These are phyloP conservation scores for Aurelia sp. DNA, from an alignment of 30 jellyfish, hydroid and myxozoan genomes.

Conservation along the genomic window DNA sequence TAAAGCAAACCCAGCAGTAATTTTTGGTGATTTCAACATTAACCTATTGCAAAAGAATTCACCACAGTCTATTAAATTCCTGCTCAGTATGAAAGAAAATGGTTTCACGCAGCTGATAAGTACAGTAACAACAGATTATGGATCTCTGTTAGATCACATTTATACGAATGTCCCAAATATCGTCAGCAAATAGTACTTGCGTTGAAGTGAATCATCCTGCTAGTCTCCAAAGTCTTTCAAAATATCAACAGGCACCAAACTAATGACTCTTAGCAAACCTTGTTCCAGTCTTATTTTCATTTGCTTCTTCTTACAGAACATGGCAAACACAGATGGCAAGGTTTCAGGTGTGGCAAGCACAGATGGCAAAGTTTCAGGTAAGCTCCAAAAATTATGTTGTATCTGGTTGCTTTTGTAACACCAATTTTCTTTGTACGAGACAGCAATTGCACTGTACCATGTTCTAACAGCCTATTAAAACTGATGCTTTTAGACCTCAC, in stretches of 20 bases:
- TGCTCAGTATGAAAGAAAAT: not conserved
- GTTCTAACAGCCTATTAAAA: too few species aligned
- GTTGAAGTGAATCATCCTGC: not conserved
- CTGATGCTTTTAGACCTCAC: too few species aligned
- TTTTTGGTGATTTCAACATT: slow-evolving; percentile 32
- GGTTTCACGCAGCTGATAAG: slow-evolving; percentile 5
- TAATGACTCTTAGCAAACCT: not conserved
- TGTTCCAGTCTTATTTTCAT: not conserved
- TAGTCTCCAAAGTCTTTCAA: not conserved
- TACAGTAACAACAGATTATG: not conserved
- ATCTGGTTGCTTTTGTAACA: too few species aligned
- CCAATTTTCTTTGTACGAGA: too few species aligned
- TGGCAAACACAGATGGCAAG: not conserved
- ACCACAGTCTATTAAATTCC: not conserved
- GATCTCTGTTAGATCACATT: slow-evolving; percentile 6
- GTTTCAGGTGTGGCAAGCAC: not conserved
- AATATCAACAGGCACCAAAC: not conserved
- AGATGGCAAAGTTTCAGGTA: not conserved
- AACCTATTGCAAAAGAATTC: not conserved
- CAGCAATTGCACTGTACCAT: too few species aligned
- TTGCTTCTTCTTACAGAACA: not conserved
- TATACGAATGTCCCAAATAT: not conserved
- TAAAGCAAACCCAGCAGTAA: not conserved
- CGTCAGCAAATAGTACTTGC: not conserved
- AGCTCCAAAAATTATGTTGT: too few species aligned